Evolutionary conservation across 35 echinoderm and acorn worm species (phyloP).

Genomic region (Apostichopus japonicus): DNA sequence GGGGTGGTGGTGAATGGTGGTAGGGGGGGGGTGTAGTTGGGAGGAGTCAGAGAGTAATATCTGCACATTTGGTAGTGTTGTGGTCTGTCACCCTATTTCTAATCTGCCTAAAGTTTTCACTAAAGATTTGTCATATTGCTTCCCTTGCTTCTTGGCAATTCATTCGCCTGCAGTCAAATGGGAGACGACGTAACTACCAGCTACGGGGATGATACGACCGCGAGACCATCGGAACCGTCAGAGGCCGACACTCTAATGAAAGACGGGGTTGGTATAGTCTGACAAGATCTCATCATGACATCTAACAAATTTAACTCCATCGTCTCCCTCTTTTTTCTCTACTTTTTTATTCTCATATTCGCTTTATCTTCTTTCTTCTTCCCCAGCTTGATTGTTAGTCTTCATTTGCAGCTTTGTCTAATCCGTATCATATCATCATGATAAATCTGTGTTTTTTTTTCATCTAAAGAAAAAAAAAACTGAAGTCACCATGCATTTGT

Average conservation of each 20-base stretch:
- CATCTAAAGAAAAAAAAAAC: too few species aligned
- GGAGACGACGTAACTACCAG: conserved; percentile 1
- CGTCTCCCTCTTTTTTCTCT: background rate
- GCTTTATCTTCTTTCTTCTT: too few species aligned
- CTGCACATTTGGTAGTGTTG: background rate
- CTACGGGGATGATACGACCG: background rate
- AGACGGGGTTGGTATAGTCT: conserved; percentile 28
- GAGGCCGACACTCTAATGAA: conserved; percentile 18
- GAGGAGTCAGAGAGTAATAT: too few species aligned
- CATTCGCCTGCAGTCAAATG: conserved; percentile 42
- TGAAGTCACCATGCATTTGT: too few species aligned
- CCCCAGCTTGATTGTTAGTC: too few species aligned
- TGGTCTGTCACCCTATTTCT: background rate
- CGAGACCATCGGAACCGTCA: background rate
- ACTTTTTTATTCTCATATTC: background rate
- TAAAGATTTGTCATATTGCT: background rate
- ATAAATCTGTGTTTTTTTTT: too few species aligned
- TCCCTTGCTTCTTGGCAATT: background rate
- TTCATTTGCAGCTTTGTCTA: too few species aligned
- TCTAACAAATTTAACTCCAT: conserved; percentile 41
- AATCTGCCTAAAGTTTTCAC: background rate
- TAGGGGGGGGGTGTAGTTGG: too few species aligned
- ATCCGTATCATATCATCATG: too few species aligned
- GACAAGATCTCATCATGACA: background rate
- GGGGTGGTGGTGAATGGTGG: too few species aligned